Conservation (phyloP, 2,888 invertebrate genomes). For the Calliopum simillimum region DNA sequence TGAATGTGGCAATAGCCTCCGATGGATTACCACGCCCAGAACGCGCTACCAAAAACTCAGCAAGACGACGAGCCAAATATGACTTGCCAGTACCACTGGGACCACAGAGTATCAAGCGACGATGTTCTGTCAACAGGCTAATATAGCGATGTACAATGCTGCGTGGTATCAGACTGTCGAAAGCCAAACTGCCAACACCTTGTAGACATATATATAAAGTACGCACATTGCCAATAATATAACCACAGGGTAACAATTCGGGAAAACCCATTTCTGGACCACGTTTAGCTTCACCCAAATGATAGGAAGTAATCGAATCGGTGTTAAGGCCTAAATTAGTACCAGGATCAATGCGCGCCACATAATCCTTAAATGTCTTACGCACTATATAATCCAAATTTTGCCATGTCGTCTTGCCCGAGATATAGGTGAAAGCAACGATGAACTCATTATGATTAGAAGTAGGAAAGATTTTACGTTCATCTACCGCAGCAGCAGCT, state of each 20-base stretch:
- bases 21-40: slow-evolving; percentile 84
- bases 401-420: slow-evolving; percentile 95
- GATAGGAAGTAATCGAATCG: slow-evolving; percentile 94
- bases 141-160: slow-evolving; percentile 95
- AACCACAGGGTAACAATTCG: slow-evolving; percentile 92
- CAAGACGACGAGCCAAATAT: slow-evolving; percentile 92
- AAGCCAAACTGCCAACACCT: slow-evolving; percentile 87
- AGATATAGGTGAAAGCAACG: slow-evolving; percentile 90
- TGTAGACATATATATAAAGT: slow-evolving; percentile 91
- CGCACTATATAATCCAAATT: slow-evolving; percentile 91
- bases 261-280: slow-evolving; percentile 86
- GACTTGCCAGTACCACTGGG: slow-evolving; percentile 98
- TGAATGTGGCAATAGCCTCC: slow-evolving; percentile 93
- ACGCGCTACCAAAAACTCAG: slow-evolving; percentile 91
- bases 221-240: slow-evolving; percentile 88
- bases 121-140: slow-evolving; percentile 89
- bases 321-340: slow-evolving; percentile 85
- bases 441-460: slow-evolving; percentile 77
- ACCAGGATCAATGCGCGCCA: slow-evolving; percentile 91
- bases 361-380: slow-evolving; percentile 94
- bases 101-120: slow-evolving; percentile 94
- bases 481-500: slow-evolving; percentile 47
- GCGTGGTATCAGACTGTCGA: slow-evolving; percentile 96
- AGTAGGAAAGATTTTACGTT: slow-evolving; percentile 70
- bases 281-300: slow-evolving; percentile 88